These are phyloP conservation scores for Ginglymostoma cirratum DNA, from an alignment of 2,113 vertebrate species.

Conservation along the genomic window DNA sequence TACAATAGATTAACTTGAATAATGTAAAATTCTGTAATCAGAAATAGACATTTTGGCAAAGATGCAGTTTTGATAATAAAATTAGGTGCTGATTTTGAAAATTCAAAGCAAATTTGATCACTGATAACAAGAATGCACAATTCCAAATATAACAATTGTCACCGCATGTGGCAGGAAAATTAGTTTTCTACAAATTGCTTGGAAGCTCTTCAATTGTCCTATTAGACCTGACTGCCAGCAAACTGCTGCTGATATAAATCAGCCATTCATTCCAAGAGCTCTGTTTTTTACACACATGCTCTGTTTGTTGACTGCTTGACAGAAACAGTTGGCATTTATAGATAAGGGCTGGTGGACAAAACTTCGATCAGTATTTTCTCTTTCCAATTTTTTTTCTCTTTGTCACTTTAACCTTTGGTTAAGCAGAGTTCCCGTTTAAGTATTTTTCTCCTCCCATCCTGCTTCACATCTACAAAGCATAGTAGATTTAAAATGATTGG, in stretches of 20 bases:
- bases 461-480: not conserved
- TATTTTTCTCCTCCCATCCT: not conserved
- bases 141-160: not conserved
- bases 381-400: not conserved
- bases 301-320: constrained; percentile 10
- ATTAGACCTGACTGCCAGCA: not conserved
- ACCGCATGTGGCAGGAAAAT: not conserved
- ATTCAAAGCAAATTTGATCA: not conserved
- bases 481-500: not conserved
- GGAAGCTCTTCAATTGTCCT: not conserved
- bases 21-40: not conserved
- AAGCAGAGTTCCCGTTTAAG: not conserved
- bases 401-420: not conserved
- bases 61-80: not conserved
- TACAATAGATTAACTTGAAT: not conserved
- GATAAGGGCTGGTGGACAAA: not conserved
- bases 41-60: not conserved
- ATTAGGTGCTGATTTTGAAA: not conserved
- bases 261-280: not conserved
- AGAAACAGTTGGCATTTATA: constrained; percentile 6
- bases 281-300: not conserved
- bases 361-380: not conserved
- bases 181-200: not conserved
- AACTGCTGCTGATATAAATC: not conserved
- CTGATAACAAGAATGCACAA: not conserved